Conservation (phyloP, 2,797 vertebrate species). For the Acomys russatus region DNA sequence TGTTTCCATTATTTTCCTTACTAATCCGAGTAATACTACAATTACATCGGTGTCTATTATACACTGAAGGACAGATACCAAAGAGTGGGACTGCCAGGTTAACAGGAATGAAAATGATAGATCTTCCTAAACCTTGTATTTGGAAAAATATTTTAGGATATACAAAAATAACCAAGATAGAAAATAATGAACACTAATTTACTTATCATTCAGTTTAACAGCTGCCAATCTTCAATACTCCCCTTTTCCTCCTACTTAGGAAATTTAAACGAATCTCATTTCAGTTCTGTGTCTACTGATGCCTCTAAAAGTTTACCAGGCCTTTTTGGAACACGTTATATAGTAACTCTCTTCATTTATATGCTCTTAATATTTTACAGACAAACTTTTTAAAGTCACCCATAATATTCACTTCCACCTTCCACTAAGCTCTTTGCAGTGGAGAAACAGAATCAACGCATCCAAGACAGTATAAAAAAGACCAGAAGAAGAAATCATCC, state of each 20-base stretch:
- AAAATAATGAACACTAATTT: slow-evolving; percentile 63
- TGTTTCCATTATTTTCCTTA: slow-evolving; percentile 45
- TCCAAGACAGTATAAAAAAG: slow-evolving; percentile 67
- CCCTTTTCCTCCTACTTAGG: not conserved
- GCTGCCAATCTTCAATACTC: slow-evolving; percentile 34
- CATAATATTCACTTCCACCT: slow-evolving; percentile 69
- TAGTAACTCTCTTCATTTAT: slow-evolving; percentile 25
- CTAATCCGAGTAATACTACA: slow-evolving; percentile 16
- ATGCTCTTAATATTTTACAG: slow-evolving; percentile 45
- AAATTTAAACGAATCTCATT: slow-evolving; percentile 68
- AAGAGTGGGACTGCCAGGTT: not conserved
- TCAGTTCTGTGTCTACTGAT: slow-evolving; percentile 39
- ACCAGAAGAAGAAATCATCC: slow-evolving; percentile 68
- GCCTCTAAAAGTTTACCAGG: slow-evolving; percentile 54
- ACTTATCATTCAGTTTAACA: slow-evolving; percentile 63
- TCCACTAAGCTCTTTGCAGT: slow-evolving; percentile 65
- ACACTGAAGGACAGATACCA: not conserved
- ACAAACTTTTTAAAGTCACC: slow-evolving; percentile 46
- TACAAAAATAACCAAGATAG: slow-evolving; percentile 50
- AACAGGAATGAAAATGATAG: slow-evolving; percentile 34
- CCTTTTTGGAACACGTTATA: slow-evolving; percentile 32
- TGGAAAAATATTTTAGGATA: slow-evolving; percentile 33
- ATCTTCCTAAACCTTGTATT: not conserved
- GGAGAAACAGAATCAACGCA: slow-evolving; percentile 73
- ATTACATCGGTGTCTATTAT: not conserved